A percentile compares a stretch with the other conserved stretches of the same genome.
phyloP scores from a whole-genome alignment of 1,140 invertebrate species.

The Dreissena rostriformis region DNA sequence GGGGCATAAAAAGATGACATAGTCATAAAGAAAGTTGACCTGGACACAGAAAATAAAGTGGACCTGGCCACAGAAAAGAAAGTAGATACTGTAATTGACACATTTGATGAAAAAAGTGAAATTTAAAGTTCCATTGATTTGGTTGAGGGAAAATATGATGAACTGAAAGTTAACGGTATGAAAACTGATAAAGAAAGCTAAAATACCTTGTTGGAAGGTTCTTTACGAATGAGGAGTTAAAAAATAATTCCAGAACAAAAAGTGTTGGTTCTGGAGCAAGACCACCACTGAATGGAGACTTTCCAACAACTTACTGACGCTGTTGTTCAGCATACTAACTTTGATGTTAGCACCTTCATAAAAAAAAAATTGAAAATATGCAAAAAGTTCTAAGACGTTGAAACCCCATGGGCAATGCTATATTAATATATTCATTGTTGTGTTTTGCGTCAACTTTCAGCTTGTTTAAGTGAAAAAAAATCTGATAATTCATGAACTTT shows the following conservation, averaged over 20 bases:
- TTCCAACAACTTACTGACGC: not conserved
- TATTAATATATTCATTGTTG: not conserved
- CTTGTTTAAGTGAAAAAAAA: not conserved
- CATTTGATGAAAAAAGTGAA: not conserved
- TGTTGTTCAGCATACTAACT: not conserved
- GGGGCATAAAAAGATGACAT: too few relatives aligned
- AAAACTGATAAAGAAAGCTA: not conserved
- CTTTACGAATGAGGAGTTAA: not conserved
- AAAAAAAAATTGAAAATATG: slow-evolving; percentile 3
- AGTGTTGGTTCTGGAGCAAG: not conserved
- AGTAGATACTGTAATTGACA: not conserved
- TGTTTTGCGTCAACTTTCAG: not conserved
- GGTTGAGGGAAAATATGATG: slow-evolving; percentile 1
- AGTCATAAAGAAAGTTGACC: not conserved
- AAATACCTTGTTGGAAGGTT: slow-evolving; percentile 2
- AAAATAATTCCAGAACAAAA: not conserved
- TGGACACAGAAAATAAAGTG: not conserved
- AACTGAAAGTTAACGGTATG: slow-evolving; percentile 1
- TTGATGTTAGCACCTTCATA: not conserved
- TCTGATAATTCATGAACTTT: too few relatives aligned
- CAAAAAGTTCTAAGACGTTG: slow-evolving; percentile 1
- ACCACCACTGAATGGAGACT: not conserved
- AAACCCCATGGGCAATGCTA: not conserved
- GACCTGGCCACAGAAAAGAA: not conserved
- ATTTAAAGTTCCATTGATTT: not conserved